These are phyloP conservation scores for Agrenia bidenticulata DNA, from an alignment of 2,888 invertebrate genomes.

Conservation along the genomic window DNA sequence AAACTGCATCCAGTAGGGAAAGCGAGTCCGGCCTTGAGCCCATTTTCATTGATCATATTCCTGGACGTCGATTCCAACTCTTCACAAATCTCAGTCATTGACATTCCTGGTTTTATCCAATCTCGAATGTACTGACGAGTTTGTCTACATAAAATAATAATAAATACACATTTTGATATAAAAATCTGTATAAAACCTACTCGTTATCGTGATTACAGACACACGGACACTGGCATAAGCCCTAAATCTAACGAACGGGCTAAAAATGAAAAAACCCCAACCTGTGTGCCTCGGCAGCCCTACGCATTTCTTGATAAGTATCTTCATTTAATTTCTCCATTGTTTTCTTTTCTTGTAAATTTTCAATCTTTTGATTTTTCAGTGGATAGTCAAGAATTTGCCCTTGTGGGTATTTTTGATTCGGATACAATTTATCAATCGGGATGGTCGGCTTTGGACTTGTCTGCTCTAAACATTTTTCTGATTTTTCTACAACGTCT, in stretches of 20 bases:
- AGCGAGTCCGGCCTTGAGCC: slow-evolving; percentile 87
- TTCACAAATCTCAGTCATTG: slow-evolving; percentile 98
- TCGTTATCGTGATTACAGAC: too few relatives aligned
- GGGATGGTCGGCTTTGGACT: slow-evolving; percentile 30
- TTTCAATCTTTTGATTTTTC: slow-evolving; percentile 34
- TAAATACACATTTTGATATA: too few relatives aligned
- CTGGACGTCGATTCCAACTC: slow-evolving; percentile 90
- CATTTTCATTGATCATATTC: slow-evolving; percentile 85
- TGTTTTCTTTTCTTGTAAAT: slow-evolving; percentile 68
- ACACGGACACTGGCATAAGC: too few relatives aligned
- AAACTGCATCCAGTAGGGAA: slow-evolving; percentile 89
- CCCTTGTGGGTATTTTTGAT: slow-evolving; percentile 18
- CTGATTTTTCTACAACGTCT: slow-evolving; percentile 10
- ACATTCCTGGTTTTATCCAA: slow-evolving; percentile 97
- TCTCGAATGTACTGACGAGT: slow-evolving; percentile 87
- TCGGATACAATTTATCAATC: slow-evolving; percentile 24
- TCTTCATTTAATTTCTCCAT: slow-evolving; percentile 88
- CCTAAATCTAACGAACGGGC: too few relatives aligned
- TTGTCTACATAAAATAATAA: too few relatives aligned
- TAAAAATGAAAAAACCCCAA: too few relatives aligned
- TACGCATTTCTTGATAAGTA: slow-evolving; percentile 89
- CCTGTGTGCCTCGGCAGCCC: slow-evolving; percentile 98
- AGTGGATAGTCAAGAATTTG: slow-evolving; percentile 27
- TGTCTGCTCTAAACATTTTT: slow-evolving; percentile 14
- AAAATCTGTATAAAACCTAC: too few relatives aligned